A percentile compares a stretch with the other conserved stretches of the same genome.
Conservation (phyloP, 2,888 invertebrate genomes). For the Teleiodes luculella region DNA sequence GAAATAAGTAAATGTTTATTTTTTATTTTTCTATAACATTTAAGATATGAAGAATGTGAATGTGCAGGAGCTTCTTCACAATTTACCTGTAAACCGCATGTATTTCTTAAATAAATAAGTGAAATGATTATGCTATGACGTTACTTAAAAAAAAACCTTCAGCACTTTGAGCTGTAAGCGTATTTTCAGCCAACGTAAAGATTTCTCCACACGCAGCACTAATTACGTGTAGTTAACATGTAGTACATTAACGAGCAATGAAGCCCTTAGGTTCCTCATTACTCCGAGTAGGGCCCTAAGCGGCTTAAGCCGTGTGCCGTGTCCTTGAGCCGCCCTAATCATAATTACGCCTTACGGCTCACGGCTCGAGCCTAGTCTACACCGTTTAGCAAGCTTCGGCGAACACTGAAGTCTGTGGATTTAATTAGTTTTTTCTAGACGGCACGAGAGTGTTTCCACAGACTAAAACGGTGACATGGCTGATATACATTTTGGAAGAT, state of each 20-base stretch:
- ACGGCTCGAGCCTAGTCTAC: neutral
- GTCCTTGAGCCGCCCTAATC: slow-evolving; percentile 26
- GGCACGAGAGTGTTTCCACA: neutral
- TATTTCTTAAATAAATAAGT: neutral
- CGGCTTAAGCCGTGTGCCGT: neutral
- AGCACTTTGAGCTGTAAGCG: neutral
- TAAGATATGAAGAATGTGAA: too few relatives aligned
- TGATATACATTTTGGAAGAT: too few relatives aligned
- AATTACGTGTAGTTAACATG: slow-evolving; percentile 16
- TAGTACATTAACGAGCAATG: slow-evolving; percentile 37
- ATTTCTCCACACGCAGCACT: neutral
- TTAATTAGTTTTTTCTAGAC: slow-evolving; percentile 1
- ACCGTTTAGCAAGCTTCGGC: slow-evolving; percentile 19
- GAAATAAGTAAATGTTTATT: too few relatives aligned
- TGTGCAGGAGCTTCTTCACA: too few relatives aligned
- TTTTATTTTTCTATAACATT: too few relatives aligned
- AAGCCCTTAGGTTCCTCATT: slow-evolving; percentile 12
- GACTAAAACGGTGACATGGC: too few relatives aligned
- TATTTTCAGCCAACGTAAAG: neutral
- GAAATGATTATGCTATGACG: too few relatives aligned
- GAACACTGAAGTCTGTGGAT: slow-evolving; percentile 9
- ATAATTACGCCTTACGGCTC: slow-evolving; percentile 28
- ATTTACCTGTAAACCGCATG: too few relatives aligned
- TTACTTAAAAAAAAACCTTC: too few relatives aligned
- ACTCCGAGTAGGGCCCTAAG: neutral